A percentile compares a stretch with the other conserved stretches of the same genome.
Evolutionary conservation across 2,113 vertebrate species (phyloP).

Genomic region (Perca flavescens): DNA sequence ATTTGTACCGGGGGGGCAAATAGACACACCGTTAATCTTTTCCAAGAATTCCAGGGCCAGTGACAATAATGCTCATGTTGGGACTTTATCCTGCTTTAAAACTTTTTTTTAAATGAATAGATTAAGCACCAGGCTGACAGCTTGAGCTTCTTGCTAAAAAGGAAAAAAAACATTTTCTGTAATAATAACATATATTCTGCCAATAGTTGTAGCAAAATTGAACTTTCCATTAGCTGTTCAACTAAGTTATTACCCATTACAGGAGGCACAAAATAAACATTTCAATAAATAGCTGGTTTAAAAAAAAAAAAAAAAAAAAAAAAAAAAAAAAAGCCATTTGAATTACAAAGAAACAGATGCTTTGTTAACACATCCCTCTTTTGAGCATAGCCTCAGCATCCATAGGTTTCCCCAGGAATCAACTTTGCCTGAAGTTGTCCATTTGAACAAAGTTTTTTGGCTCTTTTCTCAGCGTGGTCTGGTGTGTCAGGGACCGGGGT

Average conservation of each 20-base stretch:
- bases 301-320: constrained; percentile 32
- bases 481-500: constrained; percentile 57
- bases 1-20: no score
- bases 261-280: constrained; percentile 24
- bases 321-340: constrained; percentile 3
- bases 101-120: neutral
- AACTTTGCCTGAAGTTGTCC: no score
- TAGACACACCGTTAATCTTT: no score
- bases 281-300: constrained; percentile 46
- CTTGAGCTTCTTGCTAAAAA: constrained; percentile 6
- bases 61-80: neutral
- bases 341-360: neutral
- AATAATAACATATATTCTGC: constrained; percentile 3
- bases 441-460: rapidly evolving
- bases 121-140: neutral
- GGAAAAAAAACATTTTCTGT: neutral
- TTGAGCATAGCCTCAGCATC: neutral
- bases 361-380: constrained; percentile 3
- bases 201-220: neutral
- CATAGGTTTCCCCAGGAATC: neutral
- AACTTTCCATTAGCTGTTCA: neutral
- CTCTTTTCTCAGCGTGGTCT: constrained; percentile 19
- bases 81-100: constrained; percentile 1
- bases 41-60: neutral
- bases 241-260: neutral